phyloP scores from a whole-genome alignment of 2,888 invertebrate species.

The Allophyes oxyacanthae region DNA sequence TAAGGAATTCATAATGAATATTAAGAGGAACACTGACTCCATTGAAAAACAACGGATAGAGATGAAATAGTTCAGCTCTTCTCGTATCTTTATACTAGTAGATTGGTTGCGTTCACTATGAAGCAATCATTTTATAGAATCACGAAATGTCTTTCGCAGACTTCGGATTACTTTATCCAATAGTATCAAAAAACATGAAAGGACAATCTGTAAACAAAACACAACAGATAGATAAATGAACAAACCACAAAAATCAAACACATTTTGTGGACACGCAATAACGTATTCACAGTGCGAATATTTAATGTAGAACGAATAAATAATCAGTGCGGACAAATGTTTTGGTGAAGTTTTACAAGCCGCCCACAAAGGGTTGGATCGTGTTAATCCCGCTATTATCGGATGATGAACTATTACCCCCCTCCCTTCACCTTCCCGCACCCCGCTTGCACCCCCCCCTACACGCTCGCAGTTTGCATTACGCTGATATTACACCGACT shows the following conservation, averaged over 20 bases:
- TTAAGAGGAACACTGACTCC: too few relatives aligned
- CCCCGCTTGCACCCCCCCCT: conserved; percentile 38
- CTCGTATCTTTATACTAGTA: too few relatives aligned
- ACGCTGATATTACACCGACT: conserved; percentile 80
- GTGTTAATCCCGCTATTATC: conserved; percentile 85
- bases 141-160: too few relatives aligned
- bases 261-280: conserved; percentile 46
- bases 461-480: conserved; percentile 54
- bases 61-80: too few relatives aligned
- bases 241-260: conserved; percentile 29
- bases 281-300: conserved; percentile 70
- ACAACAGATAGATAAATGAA: conserved; percentile 2
- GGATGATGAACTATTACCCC: conserved; percentile 79
- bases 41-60: too few relatives aligned
- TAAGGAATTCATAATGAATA: too few relatives aligned
- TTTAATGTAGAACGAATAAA: conserved; percentile 67
- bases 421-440: conserved; percentile 30
- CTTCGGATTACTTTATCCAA: too few relatives aligned
- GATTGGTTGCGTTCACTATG: too few relatives aligned
- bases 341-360: conserved; percentile 80
- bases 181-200: too few relatives aligned
- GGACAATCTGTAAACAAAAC: conserved; percentile 9
- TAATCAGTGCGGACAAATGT: conserved; percentile 78
- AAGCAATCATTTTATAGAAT: too few relatives aligned
- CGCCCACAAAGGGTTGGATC: conserved; percentile 85